These are phyloP conservation scores for Thalassarche chlororhynchos DNA, from an alignment of 2,113 vertebrate species.

Conservation along the genomic window DNA sequence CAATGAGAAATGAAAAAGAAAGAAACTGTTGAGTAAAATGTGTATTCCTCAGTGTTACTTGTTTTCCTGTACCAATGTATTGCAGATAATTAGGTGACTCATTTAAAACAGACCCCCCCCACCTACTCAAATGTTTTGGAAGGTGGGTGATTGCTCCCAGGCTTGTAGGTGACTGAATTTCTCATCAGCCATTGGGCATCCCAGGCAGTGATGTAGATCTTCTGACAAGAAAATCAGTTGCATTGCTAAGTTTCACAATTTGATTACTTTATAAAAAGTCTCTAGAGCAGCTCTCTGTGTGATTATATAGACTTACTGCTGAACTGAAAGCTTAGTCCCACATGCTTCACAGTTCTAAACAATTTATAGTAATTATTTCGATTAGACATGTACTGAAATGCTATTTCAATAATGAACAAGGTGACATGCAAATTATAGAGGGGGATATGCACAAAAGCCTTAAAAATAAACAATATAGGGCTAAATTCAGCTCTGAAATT, in stretches of 20 bases:
- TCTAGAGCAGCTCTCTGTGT: constrained; percentile 17
- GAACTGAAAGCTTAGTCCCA: constrained; percentile 37
- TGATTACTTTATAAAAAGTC: constrained; percentile 52
- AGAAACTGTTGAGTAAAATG: not conserved
- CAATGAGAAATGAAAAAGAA: not conserved
- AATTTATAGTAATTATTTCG: constrained; percentile 38
- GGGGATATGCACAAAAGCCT: not conserved
- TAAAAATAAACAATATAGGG: not conserved
- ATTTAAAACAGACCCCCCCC: not conserved
- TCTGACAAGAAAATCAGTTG: constrained; percentile 57
- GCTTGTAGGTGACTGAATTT: constrained; percentile 18
- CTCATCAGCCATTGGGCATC: not conserved
- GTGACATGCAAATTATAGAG: not conserved
- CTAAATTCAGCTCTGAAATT: not conserved
- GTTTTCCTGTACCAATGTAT: not conserved
- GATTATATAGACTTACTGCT: constrained; percentile 30
- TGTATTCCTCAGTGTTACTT: not conserved
- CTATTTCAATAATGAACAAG: not conserved
- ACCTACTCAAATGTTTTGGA: not conserved
- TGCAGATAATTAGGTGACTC: not conserved
- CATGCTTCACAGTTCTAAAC: constrained; percentile 12
- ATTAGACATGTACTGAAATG: not conserved
- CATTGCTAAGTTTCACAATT: constrained; percentile 49
- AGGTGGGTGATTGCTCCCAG: not conserved
- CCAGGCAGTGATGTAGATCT: constrained; percentile 4